Conservation (phyloP, 2,888 invertebrate species). For the Rotaria sp. region DNA sequence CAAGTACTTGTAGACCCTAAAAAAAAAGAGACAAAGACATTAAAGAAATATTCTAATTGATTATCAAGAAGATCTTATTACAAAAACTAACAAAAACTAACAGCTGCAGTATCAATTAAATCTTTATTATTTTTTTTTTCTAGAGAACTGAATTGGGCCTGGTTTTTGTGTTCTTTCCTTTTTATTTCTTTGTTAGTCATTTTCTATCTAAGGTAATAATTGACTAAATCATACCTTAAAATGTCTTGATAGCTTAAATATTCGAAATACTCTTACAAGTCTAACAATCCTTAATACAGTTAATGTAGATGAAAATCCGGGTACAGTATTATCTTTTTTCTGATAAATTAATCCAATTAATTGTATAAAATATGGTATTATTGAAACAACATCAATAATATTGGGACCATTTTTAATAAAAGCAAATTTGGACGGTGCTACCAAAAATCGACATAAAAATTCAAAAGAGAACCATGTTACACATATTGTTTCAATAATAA, state of each 20-base stretch:
- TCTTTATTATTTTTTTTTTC: background rate
- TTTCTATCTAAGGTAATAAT: background rate
- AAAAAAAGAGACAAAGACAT: slow-evolving; percentile 38
- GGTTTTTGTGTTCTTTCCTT: too few species aligned
- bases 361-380: slow-evolving; percentile 51
- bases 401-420: slow-evolving; percentile 50
- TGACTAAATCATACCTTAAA: slow-evolving; percentile 44
- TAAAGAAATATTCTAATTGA: background rate
- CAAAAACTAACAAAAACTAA: background rate
- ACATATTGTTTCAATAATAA: slow-evolving; percentile 50
- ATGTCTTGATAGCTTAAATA: slow-evolving; percentile 52
- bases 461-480: slow-evolving; percentile 53
- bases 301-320: slow-evolving; percentile 47
- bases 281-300: slow-evolving; percentile 46
- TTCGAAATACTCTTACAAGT: slow-evolving; percentile 50
- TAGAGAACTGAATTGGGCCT: background rate
- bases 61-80: background rate
- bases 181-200: background rate
- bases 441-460: slow-evolving; percentile 46
- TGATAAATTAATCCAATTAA: slow-evolving; percentile 46
- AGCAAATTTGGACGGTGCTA: slow-evolving; percentile 47
- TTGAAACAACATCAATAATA: slow-evolving; percentile 52
- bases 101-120: background rate
- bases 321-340: slow-evolving; percentile 44
- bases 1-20: slow-evolving; percentile 50